These are phyloP conservation scores for Pitangus sulphuratus DNA, from an alignment of 2,797 vertebrate genomes.

Conservation along the genomic window DNA sequence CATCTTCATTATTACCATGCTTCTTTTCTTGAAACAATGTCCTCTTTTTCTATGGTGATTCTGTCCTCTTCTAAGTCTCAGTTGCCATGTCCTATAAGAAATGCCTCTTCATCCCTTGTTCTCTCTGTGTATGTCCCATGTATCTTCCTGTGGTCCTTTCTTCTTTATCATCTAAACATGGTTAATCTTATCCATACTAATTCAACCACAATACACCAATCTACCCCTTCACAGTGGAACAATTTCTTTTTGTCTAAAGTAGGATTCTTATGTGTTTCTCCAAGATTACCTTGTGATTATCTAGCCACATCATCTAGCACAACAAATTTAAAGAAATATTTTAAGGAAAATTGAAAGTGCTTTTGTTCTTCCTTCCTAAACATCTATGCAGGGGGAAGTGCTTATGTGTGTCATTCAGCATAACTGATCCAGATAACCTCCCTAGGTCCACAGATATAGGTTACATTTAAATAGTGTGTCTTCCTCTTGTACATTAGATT, in stretches of 20 bases:
- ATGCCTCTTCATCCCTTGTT: background rate
- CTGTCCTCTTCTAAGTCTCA: background rate
- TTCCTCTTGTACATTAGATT: background rate
- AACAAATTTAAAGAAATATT: background rate
- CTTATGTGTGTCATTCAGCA: background rate
- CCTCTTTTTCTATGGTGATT: background rate
- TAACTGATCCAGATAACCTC: background rate
- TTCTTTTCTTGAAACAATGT: background rate
- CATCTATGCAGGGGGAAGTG: background rate
- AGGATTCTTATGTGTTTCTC: background rate
- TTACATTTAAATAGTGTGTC: background rate
- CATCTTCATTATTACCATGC: background rate
- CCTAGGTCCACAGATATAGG: background rate
- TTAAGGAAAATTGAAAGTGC: background rate
- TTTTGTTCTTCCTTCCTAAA: background rate
- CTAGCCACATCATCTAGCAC: background rate
- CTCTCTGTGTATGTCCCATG: background rate
- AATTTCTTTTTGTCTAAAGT: background rate
- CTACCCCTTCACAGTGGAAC: background rate
- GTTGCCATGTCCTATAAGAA: background rate
- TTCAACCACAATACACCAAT: background rate
- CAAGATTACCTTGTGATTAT: background rate
- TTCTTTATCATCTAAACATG: background rate
- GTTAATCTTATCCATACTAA: background rate
- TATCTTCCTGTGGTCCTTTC: background rate